Base-by-base conservation (phyloP, 2,888 invertebrate species). In the Rhorus exstirpatorius region DNA sequence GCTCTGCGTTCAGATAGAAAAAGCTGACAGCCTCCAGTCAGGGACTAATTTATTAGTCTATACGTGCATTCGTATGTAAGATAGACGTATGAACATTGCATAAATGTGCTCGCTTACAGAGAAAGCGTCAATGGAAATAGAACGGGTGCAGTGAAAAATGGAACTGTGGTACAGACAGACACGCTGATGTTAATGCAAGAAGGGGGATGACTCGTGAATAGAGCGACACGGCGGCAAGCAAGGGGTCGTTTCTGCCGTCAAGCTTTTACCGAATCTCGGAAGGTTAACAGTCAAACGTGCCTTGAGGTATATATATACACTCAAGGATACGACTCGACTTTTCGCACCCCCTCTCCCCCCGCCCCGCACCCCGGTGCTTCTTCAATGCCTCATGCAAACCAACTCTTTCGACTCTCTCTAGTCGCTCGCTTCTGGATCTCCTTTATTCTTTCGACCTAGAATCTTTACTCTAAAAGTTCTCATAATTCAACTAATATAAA, bases 201-300 rank as follows among this genome's bases (percentile, higher is more conserved):
- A 49, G 63, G 44, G 63, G 72, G 67, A 75, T 81, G 70, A 55
- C 46, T 68, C 68, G 55, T 72, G 65, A 72, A 21, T 26, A 41
- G 72, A 58, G 44, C 65, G 60, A 38, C 53, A 70, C 44, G 58
- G 67, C 72, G 70, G 65, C n/a, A n/a, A 58, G 44, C 14, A 41
- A 70, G 72, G 65, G 72, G 51, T 38, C 71, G 79, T 79, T 84
- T 88, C 83, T 83, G 85, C 86, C 86, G 84, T 79, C 84, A 83
- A 85, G 82, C 85, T 86, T 86, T 88, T 61, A 81, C 86, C 89
- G 86, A 89, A 90, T 90, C 89, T 89, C 85, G 75, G 84, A 84
- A 86, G 86, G 88, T 90, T 90, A 89, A 90, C 90, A 90, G 89
- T 87, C 84, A 87, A 89, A 89, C 87, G 88, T 88, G 89, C 86